Evolutionary conservation across 2,888 invertebrate genomes (phyloP), one percentile per base, ranked within the genome.

Genomic region (Thera britannica): DNA sequence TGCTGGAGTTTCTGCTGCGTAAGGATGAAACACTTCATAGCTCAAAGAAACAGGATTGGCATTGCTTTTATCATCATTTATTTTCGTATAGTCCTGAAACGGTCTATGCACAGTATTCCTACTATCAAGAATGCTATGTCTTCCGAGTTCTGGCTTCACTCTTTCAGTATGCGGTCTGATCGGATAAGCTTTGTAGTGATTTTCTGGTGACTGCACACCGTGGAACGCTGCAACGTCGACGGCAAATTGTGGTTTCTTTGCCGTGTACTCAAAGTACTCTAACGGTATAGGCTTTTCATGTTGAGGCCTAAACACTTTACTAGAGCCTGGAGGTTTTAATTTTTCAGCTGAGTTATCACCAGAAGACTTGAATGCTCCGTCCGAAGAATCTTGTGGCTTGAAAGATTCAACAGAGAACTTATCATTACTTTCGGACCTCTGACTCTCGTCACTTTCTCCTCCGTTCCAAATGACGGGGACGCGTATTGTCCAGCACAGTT

Each of bases 21-120:
- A 94, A 0, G 94, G 93, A 75, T 94, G 93, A 62, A 85, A 93
- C 3, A 92, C 81, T 80, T 93, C 90, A 77, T 90, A 93, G 58
- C 84, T 85, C 3, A 83, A 83, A 2, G 85, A 78, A 5, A 77
- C 78, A 3, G 93, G 92, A 44, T 78, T 77, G 0, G 81, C 83
- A 49, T 82, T 77, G 34, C 72, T 67, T 8, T 66, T 62, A 49
- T 78, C 77, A 61, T 82, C 78, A 70, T 83, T 80, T 52, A 81
- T 78, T 34, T 86, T 78, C 2, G 84, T 78, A 66, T 83, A 90
- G 38, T 83, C 75, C 79, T 90, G 90, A 65, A 87, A 86, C 0
- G 86, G 86, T 38, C 79, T 75, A 75, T 83, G 87, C 2, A 81
- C 70, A 2, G 75, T 72, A 61, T 83, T 84, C 3, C 79, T 76